Evolutionary conservation across 1,140 invertebrate genomes (phyloP).

Genomic region (Heliconius himera): DNA sequence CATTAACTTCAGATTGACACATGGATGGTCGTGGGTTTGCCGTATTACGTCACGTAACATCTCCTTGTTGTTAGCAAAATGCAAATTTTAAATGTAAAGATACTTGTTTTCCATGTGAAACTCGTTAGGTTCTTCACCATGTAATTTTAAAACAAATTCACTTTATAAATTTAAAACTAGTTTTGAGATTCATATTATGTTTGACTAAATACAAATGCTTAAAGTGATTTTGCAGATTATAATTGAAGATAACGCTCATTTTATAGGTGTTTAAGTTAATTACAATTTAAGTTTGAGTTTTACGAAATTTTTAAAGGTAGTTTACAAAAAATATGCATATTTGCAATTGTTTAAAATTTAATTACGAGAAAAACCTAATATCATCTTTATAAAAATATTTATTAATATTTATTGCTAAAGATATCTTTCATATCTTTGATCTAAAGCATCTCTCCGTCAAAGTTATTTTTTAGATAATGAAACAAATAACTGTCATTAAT

Average conservation of each 20-base stretch:
- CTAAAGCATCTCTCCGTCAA: not conserved
- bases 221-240: not conserved
- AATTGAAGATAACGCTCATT: not conserved
- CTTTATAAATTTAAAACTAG: not conserved
- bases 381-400: not conserved
- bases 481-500: not conserved
- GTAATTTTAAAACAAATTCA: conserved; percentile 8
- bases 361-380: not conserved
- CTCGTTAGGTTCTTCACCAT: not conserved
- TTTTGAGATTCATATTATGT: conserved; percentile 21
- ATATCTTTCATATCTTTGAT: not conserved
- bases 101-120: conserved; percentile 9
- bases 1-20: conserved; percentile 63
- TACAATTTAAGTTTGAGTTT: not conserved
- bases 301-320: not conserved
- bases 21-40: conserved; percentile 57
- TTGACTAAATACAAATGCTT: conserved; percentile 14
- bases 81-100: conserved; percentile 12
- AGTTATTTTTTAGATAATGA: not conserved
- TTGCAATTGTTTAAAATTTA: not conserved
- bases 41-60: conserved; percentile 46
- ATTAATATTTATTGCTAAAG: not conserved
- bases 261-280: not conserved
- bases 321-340: not conserved
- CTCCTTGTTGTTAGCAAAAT: conserved; percentile 11